Evolutionary conservation across 2,888 invertebrate genomes (phyloP), one percentile per base, ranked within the genome.

Genomic region (Phortica okadai): DNA sequence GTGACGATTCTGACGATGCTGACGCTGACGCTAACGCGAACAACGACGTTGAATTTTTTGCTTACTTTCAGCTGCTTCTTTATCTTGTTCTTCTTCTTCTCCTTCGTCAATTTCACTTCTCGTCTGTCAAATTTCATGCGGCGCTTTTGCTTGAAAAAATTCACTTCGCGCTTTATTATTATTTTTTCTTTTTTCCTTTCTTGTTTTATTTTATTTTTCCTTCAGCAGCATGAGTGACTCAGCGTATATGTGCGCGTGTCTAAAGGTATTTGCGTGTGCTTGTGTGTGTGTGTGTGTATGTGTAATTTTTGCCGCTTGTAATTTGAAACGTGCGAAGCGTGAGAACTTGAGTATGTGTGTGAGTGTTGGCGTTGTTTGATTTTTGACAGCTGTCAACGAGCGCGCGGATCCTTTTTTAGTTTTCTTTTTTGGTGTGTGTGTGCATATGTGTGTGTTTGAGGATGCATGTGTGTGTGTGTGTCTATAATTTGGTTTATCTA

Each of bases 321-420:
- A 50, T 50, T 6, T 50, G 50, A 50, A 8, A 14, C 50, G 14
- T 50, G 33, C 33, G 33, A 33, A 33, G 33, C 33, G 33, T 33
- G 33, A 33, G 33, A 33, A 33, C 33, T 33, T 33, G 33, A 33
- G 33, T 33, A 5, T 33, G 33, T 4, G 33, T 33, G 33, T 33
- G 33, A 33, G 33, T 6, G 10, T 54, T 54, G 54, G 54, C n/a
- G 54, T 54, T 77, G 77, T 62, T 64, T 76, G 70, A 76, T 80
- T 83, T 86, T 86, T 82, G 88, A 88, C 86, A 85, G 88, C 88
- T 85, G 87, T 82, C 85, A 83, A 73, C 76, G 42, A 25, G 58
- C 78, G 75, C 50, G 74, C 70, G 64, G 59, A 73, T 69, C 67
- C 25, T 54, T 14, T n/a, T 54, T n/a, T 54, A n/a, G 64, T 33